These are phyloP conservation scores for Trogon surrucura DNA, from an alignment of 2,113 vertebrate genomes.

Conservation along the genomic window DNA sequence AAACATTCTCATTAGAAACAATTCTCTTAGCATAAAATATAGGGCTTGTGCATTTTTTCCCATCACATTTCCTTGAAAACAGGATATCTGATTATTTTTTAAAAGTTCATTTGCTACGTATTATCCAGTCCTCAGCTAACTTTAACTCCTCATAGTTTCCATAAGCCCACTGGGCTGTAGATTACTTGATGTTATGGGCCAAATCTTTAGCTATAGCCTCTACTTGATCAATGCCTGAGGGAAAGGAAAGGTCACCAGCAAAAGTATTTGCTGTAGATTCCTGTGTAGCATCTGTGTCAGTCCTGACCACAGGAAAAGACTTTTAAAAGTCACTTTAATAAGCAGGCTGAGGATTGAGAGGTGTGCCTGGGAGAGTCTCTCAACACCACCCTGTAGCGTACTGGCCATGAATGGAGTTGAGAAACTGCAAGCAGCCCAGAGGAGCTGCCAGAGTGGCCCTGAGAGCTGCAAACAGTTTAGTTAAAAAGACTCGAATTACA, in stretches of 20 bases:
- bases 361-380: neutral
- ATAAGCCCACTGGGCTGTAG: neutral
- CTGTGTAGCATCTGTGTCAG: neutral
- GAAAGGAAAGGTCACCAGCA: neutral
- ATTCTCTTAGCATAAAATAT: neutral
- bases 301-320: neutral
- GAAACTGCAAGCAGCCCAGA: neutral
- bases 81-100: neutral
- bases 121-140: neutral
- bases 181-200: neutral
- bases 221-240: neutral
- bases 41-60: neutral
- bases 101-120: neutral
- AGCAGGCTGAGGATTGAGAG: fast-evolving
- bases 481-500: neutral
- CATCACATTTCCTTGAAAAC: neutral
- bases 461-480: neutral
- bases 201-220: neutral
- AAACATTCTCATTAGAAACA: neutral
- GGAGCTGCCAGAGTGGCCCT: neutral
- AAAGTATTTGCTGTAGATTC: neutral
- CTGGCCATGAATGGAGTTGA: neutral
- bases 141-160: neutral
- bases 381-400: neutral
- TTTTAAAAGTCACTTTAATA: neutral